A percentile compares a stretch with the other conserved stretches of the same genome.
Conservation (phyloP, 2,113 vertebrate genomes). For the Cyanistes caeruleus region DNA sequence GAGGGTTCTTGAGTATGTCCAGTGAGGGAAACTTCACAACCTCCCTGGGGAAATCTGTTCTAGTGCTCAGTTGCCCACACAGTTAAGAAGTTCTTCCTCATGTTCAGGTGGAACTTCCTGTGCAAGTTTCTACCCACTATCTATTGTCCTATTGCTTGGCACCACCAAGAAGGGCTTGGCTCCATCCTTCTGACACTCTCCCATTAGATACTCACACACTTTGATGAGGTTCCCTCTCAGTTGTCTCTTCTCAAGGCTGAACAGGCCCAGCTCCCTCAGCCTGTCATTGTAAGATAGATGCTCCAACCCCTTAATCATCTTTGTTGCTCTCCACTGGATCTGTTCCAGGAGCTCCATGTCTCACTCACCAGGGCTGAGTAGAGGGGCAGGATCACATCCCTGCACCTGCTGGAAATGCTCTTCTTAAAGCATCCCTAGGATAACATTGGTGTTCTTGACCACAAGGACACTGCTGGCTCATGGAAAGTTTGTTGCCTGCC, state of each 20-base stretch:
- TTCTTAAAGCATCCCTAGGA: neutral
- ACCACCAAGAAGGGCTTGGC: neutral
- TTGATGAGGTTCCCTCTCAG: neutral
- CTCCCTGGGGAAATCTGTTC: neutral
- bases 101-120: neutral
- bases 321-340: neutral
- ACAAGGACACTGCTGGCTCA: neutral
- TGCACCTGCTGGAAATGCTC: rapidly evolving
- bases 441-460: rapidly evolving
- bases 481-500: neutral
- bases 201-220: neutral
- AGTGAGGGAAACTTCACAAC: neutral
- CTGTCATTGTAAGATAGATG: neutral
- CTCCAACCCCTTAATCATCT: too few relatives aligned
- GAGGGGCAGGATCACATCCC: neutral
- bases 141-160: neutral
- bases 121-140: neutral
- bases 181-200: neutral
- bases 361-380: neutral
- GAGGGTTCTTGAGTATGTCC: neutral
- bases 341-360: rapidly evolving
- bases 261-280: neutral
- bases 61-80: rapidly evolving
- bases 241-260: neutral
- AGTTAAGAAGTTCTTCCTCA: neutral